Conservation (phyloP, 2,797 vertebrate genomes). For the Coendou prehensilis region DNA sequence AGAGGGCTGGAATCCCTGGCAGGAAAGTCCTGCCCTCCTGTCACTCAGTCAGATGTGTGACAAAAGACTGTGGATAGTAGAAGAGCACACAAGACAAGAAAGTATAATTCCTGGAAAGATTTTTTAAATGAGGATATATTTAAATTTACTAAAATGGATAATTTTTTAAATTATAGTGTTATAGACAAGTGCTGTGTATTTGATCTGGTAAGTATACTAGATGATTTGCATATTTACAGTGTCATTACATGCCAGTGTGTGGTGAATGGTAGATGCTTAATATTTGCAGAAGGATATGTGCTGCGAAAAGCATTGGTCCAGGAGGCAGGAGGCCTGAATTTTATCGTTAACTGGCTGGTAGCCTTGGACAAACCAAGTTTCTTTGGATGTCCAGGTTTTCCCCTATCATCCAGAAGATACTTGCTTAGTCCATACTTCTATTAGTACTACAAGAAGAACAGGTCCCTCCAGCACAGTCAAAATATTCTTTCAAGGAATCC, state of each 20-base stretch:
- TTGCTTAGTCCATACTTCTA: not conserved
- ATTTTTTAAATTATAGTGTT: not conserved
- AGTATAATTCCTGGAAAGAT: constrained; percentile 11
- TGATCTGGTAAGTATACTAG: not conserved
- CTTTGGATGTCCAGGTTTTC: not conserved
- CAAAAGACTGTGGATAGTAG: not conserved
- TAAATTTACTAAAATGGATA: not conserved
- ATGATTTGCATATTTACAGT: not conserved
- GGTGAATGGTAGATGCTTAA: not conserved
- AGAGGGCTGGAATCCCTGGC: not conserved
- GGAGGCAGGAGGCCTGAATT: not conserved
- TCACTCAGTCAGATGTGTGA: not conserved
- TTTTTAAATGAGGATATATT: not conserved
- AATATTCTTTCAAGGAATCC: not conserved
- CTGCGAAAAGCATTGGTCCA: not conserved
- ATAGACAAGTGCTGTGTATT: not conserved
- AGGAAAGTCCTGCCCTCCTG: not conserved
- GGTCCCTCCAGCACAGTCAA: not conserved
- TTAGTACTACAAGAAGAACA: not conserved
- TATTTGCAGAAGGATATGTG: not conserved
- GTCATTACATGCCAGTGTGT: not conserved
- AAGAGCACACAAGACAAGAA: not conserved
- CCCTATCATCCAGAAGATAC: not conserved
- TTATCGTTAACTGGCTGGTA: not conserved
- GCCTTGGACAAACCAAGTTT: not conserved